Evolutionary conservation across 2,113 vertebrate genomes (phyloP).

Genomic region (Lanius collurio): DNA sequence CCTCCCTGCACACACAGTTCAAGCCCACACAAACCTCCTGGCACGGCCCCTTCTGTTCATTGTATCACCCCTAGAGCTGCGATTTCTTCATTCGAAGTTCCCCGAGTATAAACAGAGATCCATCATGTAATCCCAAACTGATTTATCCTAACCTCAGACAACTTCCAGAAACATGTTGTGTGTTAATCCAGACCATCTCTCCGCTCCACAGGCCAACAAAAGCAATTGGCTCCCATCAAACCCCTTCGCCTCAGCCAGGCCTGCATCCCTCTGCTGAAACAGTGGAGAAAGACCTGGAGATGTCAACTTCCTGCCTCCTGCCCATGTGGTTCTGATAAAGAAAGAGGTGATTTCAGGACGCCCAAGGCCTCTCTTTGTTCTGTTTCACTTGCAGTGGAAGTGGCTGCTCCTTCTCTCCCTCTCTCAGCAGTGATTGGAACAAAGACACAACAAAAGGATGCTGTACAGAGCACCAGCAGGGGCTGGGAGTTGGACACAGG

Average conservation of each 20-base stretch:
- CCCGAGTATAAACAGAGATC: neutral
- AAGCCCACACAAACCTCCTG: neutral
- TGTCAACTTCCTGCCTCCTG: conserved; percentile 28
- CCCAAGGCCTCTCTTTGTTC: neutral
- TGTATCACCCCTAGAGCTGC: accelerated
- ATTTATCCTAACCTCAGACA: conserved; percentile 20
- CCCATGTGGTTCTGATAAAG: conserved; percentile 55
- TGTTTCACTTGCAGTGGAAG: neutral
- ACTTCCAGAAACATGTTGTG: conserved; percentile 16
- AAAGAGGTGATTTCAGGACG: conserved; percentile 57
- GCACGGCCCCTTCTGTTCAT: neutral
- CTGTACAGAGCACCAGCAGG: neutral
- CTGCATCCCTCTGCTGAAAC: neutral
- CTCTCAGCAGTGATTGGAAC: neutral
- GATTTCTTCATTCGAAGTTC: neutral
- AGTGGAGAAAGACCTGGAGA: neutral
- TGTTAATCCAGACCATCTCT: conserved; percentile 31
- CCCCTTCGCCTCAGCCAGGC: neutral
- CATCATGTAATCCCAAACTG: neutral
- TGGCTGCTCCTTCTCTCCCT: neutral
- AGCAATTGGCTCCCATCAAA: conserved; percentile 33
- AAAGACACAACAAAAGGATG: neutral
- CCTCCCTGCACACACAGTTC: neutral
- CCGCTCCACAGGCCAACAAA: neutral
- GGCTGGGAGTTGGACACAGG: accelerated